Conservation (phyloP, 1,140 invertebrate genomes). For the Drosophila aff. region DNA sequence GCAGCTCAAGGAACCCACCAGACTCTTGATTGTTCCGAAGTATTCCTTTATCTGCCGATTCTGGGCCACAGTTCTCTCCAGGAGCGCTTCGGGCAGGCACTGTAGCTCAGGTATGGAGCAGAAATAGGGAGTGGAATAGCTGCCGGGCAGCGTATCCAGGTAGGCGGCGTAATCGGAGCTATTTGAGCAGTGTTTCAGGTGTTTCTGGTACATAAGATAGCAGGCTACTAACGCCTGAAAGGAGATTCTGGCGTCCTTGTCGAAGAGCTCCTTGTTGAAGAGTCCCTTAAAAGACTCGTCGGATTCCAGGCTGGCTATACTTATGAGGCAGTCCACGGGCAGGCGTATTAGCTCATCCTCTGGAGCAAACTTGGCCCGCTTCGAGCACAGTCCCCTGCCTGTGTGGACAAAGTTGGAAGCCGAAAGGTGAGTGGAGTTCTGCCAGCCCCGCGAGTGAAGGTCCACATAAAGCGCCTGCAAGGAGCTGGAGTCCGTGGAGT, state of each 20-base stretch:
- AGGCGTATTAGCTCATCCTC: slow-evolving; percentile 68
- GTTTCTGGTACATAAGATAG: slow-evolving; percentile 87
- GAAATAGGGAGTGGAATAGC: slow-evolving; percentile 86
- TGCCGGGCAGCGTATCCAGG: slow-evolving; percentile 87
- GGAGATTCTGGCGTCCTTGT: slow-evolving; percentile 72
- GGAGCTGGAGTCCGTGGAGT: not conserved
- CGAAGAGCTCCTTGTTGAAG: slow-evolving; percentile 58
- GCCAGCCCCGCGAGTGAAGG: slow-evolving; percentile 61
- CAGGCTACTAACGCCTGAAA: slow-evolving; percentile 87
- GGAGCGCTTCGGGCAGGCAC: slow-evolving; percentile 79
- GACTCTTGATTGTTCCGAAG: slow-evolving; percentile 46
- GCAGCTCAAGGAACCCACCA: slow-evolving; percentile 39
- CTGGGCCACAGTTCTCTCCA: slow-evolving; percentile 71
- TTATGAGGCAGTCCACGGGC: slow-evolving; percentile 67
- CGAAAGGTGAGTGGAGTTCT: slow-evolving; percentile 59
- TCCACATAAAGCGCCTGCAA: slow-evolving; percentile 56
- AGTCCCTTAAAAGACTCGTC: slow-evolving; percentile 63
- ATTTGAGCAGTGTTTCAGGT: slow-evolving; percentile 69
- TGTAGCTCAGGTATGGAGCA: slow-evolving; percentile 85
- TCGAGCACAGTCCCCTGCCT: slow-evolving; percentile 75
- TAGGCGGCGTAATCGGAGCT: slow-evolving; percentile 85
- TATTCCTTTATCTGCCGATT: slow-evolving; percentile 76
- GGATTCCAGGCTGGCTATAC: slow-evolving; percentile 64
- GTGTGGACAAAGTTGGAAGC: slow-evolving; percentile 46
- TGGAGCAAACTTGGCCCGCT: slow-evolving; percentile 30